phyloP scores from a whole-genome alignment of 1,140 invertebrate species.

The Rhyacophila brunnea region DNA sequence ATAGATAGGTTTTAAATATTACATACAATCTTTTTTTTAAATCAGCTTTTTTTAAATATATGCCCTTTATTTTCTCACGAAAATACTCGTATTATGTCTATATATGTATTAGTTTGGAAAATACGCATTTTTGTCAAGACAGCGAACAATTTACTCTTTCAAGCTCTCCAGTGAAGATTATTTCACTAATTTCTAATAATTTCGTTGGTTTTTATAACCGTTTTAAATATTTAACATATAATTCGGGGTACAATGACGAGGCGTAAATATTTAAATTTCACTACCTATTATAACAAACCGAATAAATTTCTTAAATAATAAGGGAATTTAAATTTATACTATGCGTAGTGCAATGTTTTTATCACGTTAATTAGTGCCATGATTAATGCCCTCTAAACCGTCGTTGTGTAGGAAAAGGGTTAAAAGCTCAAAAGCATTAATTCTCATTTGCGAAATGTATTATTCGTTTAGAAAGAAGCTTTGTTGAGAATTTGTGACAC shows the following conservation, averaged over 20 bases:
- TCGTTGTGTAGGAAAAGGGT: constrained; percentile 29
- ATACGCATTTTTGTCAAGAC: too few relatives aligned
- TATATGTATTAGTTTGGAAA: too few relatives aligned
- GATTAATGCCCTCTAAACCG: constrained; percentile 32
- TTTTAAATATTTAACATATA: too few relatives aligned
- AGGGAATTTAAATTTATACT: constrained; percentile 12
- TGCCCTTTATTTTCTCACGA: too few relatives aligned
- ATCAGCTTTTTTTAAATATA: too few relatives aligned
- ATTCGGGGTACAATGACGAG: too few relatives aligned
- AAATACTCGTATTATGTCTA: too few relatives aligned
- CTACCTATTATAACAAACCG: neutral
- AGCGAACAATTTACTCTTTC: too few relatives aligned
- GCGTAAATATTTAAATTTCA: neutral
- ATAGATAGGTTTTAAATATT: too few relatives aligned
- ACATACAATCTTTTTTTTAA: too few relatives aligned
- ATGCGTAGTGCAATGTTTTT: constrained; percentile 24
- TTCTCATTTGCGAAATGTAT: constrained; percentile 33
- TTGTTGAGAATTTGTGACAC: constrained; percentile 1
- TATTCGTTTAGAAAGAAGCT: constrained; percentile 22
- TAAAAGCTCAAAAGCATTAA: constrained; percentile 31
- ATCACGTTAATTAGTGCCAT: constrained; percentile 32
- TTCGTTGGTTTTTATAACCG: neutral
- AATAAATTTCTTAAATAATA: constrained; percentile 1
- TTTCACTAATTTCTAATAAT: neutral
- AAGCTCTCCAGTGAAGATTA: too few relatives aligned